These are phyloP conservation scores for Anoplius nigerrimus DNA, from an alignment of 2,888 invertebrate species.

Conservation along the genomic window DNA sequence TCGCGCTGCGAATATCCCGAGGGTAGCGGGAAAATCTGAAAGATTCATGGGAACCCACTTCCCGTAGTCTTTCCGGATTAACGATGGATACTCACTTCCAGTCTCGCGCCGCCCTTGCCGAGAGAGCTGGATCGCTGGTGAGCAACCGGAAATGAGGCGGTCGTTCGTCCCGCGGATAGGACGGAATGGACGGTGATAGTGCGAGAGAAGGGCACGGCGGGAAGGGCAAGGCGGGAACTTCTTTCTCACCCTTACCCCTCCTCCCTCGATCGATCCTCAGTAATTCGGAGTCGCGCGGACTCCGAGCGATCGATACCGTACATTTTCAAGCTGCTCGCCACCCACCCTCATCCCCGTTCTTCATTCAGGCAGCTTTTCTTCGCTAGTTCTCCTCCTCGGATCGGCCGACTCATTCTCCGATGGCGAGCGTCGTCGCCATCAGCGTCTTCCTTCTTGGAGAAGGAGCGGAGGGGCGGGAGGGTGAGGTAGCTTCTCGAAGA, in stretches of 20 bases:
- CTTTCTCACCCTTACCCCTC: constrained; percentile 29
- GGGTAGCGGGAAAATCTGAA: constrained; percentile 27
- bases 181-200: constrained; percentile 24
- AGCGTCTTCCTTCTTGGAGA: too few species aligned
- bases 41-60: constrained; percentile 36
- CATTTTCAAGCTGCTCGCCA: constrained; percentile 37
- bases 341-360: background rate
- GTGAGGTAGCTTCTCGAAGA: too few species aligned
- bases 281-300: constrained; percentile 40
- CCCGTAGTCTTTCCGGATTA: constrained; percentile 43
- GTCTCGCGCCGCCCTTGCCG: background rate
- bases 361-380: too few species aligned
- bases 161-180: constrained; percentile 34
- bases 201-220: constrained; percentile 5
- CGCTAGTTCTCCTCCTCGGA: too few species aligned
- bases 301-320: constrained; percentile 45
- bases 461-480: too few species aligned
- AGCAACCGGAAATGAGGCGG: constrained; percentile 50
- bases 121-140: constrained; percentile 30
- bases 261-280: constrained; percentile 48
- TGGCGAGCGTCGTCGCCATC: too few species aligned
- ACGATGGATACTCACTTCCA: constrained; percentile 24
- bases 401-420: too few species aligned
- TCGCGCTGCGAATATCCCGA: constrained; percentile 3
- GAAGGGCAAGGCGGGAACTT: constrained; percentile 25